Evolutionary conservation across 2,797 vertebrate species (phyloP).

Genomic region (Lagorchestes hirsutus): DNA sequence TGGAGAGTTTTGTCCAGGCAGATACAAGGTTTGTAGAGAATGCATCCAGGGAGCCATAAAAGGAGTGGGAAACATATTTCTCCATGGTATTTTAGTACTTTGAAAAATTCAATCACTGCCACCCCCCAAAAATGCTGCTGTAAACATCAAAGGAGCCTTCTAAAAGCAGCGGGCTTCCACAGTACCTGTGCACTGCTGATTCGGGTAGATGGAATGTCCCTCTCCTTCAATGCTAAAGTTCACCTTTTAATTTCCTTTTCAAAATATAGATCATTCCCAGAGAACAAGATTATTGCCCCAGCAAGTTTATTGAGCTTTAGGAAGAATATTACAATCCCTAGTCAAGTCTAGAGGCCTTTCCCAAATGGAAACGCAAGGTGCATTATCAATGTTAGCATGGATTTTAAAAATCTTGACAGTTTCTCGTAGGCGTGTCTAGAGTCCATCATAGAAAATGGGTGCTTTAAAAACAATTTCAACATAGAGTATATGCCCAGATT

Average conservation of each 20-base stretch:
- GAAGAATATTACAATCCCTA: conserved; percentile 12
- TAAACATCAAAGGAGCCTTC: conserved; percentile 86
- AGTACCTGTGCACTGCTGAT: conserved; percentile 84
- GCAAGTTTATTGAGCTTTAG: background rate
- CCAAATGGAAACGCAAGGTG: conserved; percentile 41
- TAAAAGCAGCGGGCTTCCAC: conserved; percentile 83
- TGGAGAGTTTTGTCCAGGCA: conserved; percentile 85
- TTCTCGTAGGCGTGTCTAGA: conserved; percentile 11
- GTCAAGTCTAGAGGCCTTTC: conserved; percentile 11
- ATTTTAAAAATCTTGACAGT: conserved; percentile 21
- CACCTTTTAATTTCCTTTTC: conserved; percentile 77
- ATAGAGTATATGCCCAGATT: background rate
- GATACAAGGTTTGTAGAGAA: conserved; percentile 86
- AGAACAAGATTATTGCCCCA: background rate
- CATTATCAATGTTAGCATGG: background rate
- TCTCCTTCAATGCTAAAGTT: conserved; percentile 71
- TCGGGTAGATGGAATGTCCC: conserved; percentile 79
- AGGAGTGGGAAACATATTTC: conserved; percentile 87
- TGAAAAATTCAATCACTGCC: conserved; percentile 86
- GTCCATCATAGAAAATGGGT: conserved; percentile 35
- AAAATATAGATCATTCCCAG: conserved; percentile 65
- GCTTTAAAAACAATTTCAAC: conserved; percentile 1
- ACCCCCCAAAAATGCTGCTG: conserved; percentile 83
- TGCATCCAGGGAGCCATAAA: conserved; percentile 86
- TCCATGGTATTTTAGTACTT: conserved; percentile 87